Evolutionary conservation across 2,888 invertebrate genomes (phyloP).

Genomic region (Neoitamus cyanurus): DNA sequence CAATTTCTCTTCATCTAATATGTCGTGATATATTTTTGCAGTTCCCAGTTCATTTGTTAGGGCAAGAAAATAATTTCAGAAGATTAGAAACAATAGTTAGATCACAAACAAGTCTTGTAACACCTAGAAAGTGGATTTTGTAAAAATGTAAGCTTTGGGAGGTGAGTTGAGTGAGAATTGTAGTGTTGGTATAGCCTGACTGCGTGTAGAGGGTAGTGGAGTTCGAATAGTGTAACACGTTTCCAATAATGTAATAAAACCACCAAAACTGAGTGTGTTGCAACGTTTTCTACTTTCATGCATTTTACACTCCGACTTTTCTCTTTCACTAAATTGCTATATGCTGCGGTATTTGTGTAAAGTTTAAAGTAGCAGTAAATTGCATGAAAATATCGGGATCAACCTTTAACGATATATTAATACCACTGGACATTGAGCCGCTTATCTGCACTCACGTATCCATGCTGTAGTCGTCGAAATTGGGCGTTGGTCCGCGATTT

Average conservation of each 20-base stretch:
- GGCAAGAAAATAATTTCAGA: neutral
- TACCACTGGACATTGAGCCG: neutral
- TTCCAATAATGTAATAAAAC: neutral
- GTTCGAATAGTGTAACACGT: neutral
- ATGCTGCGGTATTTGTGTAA: neutral
- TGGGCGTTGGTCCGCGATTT: constrained; percentile 60
- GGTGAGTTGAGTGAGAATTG: neutral
- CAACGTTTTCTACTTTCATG: neutral
- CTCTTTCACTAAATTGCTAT: neutral
- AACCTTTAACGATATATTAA: neutral
- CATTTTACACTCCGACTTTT: neutral
- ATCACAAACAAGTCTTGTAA: neutral
- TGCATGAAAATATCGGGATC: constrained; percentile 6
- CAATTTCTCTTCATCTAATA: constrained; percentile 24
- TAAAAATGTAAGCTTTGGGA: neutral
- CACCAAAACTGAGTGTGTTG: neutral
- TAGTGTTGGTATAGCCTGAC: neutral
- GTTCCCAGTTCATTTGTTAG: neutral
- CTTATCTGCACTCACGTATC: constrained; percentile 63
- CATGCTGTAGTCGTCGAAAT: constrained; percentile 61
- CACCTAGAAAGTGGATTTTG: neutral
- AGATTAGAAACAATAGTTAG: constrained; percentile 15
- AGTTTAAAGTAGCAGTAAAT: neutral
- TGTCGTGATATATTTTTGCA: constrained; percentile 33
- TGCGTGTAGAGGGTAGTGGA: neutral